Evolutionary conservation across 1,140 invertebrate species (phyloP).

Genomic region (Calliopsis andreniformis): DNA sequence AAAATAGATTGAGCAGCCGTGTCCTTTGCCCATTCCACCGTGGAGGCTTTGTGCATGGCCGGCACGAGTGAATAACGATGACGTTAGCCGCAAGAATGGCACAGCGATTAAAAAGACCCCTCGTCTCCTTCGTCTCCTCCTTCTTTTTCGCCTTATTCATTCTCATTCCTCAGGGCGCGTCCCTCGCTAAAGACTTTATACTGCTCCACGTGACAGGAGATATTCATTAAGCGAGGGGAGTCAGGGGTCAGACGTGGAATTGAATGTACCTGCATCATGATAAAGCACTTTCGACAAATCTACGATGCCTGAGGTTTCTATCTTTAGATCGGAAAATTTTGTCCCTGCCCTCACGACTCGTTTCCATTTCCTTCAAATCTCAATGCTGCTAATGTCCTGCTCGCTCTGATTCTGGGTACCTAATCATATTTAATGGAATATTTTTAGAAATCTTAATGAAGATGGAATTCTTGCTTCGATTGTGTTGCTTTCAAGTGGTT

Average conservation of each 20-base stretch:
- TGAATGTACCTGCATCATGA: not conserved
- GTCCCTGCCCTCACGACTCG: not conserved
- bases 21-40: conserved; percentile 8
- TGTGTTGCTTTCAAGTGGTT: no score
- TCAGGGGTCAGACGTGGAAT: not conserved
- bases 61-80: conserved; percentile 16
- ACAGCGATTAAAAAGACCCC: conserved; percentile 20
- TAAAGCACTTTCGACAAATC: conserved; percentile 13
- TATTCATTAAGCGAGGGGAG: not conserved
- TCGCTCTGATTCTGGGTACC: no score
- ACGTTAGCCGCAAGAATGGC: conserved; percentile 15
- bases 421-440: no score
- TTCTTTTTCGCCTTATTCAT: conserved; percentile 26
- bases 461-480: not conserved
- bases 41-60: not conserved
- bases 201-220: not conserved
- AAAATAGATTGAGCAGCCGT: conserved; percentile 25
- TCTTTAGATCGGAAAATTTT: conserved; percentile 14
- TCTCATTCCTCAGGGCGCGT: not conserved
- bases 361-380: conserved; percentile 19
- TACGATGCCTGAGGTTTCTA: conserved; percentile 12
- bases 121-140: conserved; percentile 1
- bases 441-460: not conserved
- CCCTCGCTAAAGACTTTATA: not conserved
- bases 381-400: not conserved